A percentile compares a stretch with the other conserved stretches of the same genome.
phyloP scores from a whole-genome alignment of 37 sponge, comb jelly and placozoan species.

The Chondrosia reniformis region DNA sequence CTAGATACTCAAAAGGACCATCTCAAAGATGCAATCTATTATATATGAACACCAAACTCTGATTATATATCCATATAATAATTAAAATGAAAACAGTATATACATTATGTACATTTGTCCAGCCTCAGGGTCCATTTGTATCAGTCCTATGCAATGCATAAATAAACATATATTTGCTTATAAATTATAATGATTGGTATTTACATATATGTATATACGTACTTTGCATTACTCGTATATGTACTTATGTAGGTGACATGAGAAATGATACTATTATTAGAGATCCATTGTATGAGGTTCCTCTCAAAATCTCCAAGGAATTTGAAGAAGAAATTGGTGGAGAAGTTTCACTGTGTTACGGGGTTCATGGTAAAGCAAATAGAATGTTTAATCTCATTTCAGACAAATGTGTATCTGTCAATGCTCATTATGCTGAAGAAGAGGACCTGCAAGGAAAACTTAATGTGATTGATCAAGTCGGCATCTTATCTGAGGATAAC shows the following conservation, averaged over 20 bases:
- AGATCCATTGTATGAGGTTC: conserved; percentile 10
- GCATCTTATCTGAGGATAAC: conserved; percentile 32
- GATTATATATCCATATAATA: too few species aligned
- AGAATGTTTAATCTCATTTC: conserved; percentile 1
- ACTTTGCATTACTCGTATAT: too few species aligned
- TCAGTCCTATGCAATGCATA: too few species aligned
- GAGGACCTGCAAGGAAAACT: background rate
- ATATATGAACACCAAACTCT: too few species aligned
- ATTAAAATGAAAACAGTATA: too few species aligned
- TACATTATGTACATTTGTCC: too few species aligned
- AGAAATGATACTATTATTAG: conserved; percentile 8
- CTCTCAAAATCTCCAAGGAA: background rate
- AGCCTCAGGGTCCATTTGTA: too few species aligned
- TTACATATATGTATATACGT: too few species aligned
- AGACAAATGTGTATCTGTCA: conserved; percentile 13
- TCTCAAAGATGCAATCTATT: too few species aligned
- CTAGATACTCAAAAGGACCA: too few species aligned
- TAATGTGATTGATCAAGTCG: conserved; percentile 55
- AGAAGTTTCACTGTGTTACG: conserved; percentile 2
- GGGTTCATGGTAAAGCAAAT: conserved; percentile 10
- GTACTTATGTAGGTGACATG: background rate
- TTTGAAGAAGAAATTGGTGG: background rate
- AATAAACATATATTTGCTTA: too few species aligned
- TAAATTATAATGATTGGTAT: too few species aligned
- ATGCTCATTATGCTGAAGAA: background rate